phyloP scores from a whole-genome alignment of 1,140 invertebrate species.

The Pseudomyrmex sp. region DNA sequence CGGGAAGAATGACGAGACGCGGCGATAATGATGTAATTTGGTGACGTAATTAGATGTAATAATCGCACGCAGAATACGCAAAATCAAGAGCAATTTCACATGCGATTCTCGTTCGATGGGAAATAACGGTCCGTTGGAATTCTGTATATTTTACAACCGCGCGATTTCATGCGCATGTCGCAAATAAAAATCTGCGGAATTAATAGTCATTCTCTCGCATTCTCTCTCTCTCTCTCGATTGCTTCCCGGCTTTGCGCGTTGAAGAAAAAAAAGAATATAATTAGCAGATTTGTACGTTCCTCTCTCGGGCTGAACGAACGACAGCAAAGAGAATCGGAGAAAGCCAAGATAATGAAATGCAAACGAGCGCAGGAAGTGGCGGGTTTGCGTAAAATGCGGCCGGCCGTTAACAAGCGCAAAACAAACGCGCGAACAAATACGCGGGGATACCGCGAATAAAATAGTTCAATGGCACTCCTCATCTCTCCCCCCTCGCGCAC shows the following conservation, averaged over 20 bases:
- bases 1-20: not conserved
- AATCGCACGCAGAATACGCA: not conserved
- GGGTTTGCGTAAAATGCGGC: conserved; percentile 66
- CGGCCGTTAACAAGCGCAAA: conserved; percentile 72
- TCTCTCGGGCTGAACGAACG: conserved; percentile 7
- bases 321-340: conserved; percentile 68
- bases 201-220: not conserved
- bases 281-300: conserved; percentile 8
- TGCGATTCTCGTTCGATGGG: not conserved
- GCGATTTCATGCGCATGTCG: conserved; percentile 23
- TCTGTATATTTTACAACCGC: not conserved
- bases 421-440: conserved; percentile 75
- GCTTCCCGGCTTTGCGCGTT: conserved; percentile 15
- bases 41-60: not conserved
- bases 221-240: not conserved
- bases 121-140: not conserved
- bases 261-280: conserved; percentile 57
- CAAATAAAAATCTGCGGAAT: conserved; percentile 17
- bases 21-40: not conserved
- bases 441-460: conserved; percentile 69
- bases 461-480: conserved; percentile 64
- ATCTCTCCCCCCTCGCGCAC: not conserved
- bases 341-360: conserved; percentile 80
- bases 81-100: not conserved
- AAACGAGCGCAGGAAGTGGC: conserved; percentile 75